Conservation (phyloP, 2,797 vertebrate genomes). For the Scarus forsteni region DNA sequence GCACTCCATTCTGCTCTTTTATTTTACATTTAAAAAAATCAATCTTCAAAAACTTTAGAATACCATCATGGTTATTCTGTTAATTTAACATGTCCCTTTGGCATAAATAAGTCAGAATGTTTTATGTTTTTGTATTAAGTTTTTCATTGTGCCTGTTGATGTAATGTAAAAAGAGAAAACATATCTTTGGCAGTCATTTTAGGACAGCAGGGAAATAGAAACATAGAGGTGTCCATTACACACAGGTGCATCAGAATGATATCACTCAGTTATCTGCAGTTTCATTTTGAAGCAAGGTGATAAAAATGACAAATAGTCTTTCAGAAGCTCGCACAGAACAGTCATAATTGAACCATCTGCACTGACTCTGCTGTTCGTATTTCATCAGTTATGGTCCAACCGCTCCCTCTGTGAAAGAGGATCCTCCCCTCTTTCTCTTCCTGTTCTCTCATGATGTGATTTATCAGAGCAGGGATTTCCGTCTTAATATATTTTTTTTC, state of each 20-base stretch:
- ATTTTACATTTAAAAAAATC: background rate
- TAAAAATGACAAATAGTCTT: slow-evolving; percentile 42
- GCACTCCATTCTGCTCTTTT: background rate
- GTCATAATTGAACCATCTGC: slow-evolving; percentile 63
- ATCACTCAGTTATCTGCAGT: slow-evolving; percentile 28
- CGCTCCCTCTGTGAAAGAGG: slow-evolving; percentile 41
- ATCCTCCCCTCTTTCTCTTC: slow-evolving; percentile 28
- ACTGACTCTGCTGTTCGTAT: slow-evolving; percentile 60
- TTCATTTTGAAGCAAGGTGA: slow-evolving; percentile 29
- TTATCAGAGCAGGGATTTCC: slow-evolving; percentile 70
- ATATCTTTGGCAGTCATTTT: slow-evolving; percentile 8
- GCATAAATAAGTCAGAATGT: background rate
- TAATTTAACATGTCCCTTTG: too few species aligned
- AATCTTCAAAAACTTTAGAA: too few species aligned
- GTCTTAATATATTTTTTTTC: slow-evolving; percentile 44
- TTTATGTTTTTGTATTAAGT: background rate
- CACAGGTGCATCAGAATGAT: slow-evolving; percentile 24
- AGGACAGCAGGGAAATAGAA: background rate
- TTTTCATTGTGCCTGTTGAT: background rate
- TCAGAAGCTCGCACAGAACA: slow-evolving; percentile 31
- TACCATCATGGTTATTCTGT: too few species aligned
- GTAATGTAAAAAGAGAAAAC: background rate
- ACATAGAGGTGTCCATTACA: slow-evolving; percentile 4
- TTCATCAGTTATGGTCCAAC: slow-evolving; percentile 63
- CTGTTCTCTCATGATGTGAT: slow-evolving; percentile 69